phyloP scores from a whole-genome alignment of 2,888 invertebrate species.

The Phrixothrix hirtus region DNA sequence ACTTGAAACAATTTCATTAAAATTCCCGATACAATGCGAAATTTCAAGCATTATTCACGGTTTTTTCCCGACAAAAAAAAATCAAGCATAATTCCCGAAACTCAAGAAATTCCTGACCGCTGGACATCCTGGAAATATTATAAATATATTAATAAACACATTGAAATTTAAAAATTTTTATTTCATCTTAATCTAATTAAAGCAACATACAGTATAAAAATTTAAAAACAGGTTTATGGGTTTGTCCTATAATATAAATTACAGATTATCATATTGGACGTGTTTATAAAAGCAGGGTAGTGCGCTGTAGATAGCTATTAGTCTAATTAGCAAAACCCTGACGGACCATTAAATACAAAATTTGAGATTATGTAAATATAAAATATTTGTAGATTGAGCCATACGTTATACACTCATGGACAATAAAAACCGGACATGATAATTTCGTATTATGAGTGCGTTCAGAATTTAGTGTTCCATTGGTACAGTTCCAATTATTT shows the following conservation, averaged over 20 bases:
- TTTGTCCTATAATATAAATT: constrained; percentile 38
- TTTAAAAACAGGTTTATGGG: constrained; percentile 45
- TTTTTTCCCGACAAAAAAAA: too few relatives aligned
- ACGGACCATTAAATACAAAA: constrained; percentile 8
- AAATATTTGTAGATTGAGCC: too few relatives aligned
- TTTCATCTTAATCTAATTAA: constrained; percentile 43
- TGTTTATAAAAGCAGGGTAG: constrained; percentile 44
- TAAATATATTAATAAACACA: constrained; percentile 3
- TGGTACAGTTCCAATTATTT: too few relatives aligned
- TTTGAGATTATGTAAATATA: not conserved
- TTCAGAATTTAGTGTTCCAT: too few relatives aligned
- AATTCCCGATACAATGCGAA: too few relatives aligned
- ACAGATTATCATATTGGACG: constrained; percentile 38
- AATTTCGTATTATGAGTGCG: too few relatives aligned
- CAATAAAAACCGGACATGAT: too few relatives aligned
- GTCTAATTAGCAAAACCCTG: constrained; percentile 17
- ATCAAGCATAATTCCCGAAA: too few relatives aligned
- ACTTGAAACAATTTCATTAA: too few relatives aligned
- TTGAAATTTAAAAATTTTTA: constrained; percentile 17
- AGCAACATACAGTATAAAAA: constrained; percentile 50
- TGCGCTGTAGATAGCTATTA: constrained; percentile 22
- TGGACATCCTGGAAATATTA: not conserved
- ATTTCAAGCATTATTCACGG: not conserved
- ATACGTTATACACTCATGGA: too few relatives aligned
- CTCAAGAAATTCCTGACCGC: not conserved